Conservation (phyloP, 2,797 vertebrate genomes). For the Spinus pinus region DNA sequence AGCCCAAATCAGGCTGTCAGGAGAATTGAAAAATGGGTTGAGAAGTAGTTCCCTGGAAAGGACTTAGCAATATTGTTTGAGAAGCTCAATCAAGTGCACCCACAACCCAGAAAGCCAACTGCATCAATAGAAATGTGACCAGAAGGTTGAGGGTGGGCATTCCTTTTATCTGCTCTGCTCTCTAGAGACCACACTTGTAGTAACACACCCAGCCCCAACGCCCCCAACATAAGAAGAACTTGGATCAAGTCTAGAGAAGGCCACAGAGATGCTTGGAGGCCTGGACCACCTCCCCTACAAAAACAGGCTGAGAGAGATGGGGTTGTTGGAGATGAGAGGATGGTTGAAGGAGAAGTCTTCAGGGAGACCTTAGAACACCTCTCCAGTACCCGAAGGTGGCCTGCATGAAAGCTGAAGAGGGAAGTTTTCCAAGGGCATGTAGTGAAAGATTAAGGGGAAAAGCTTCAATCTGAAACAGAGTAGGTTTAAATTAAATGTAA, state of each 20-base stretch:
- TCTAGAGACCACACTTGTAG: neutral
- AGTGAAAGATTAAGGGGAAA: no score
- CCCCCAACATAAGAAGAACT: neutral
- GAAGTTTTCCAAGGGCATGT: neutral
- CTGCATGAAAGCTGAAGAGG: neutral
- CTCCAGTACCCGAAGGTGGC: neutral
- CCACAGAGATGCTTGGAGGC: neutral
- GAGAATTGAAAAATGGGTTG: neutral
- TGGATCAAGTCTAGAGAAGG: neutral
- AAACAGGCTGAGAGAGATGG: neutral
- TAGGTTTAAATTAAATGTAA: neutral
- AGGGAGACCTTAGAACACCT: neutral
- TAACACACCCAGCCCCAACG: neutral
- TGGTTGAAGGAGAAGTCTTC: neutral
- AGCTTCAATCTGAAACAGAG: neutral
- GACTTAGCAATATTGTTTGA: fast-evolving
- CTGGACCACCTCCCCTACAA: neutral
- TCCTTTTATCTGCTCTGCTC: neutral
- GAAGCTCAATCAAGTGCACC: neutral
- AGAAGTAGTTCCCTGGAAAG: neutral
- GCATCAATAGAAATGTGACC: neutral
- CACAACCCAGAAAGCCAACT: neutral
- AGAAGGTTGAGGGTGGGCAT: neutral
- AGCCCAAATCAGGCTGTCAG: neutral
- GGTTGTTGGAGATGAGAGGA: neutral